phyloP scores from a whole-genome alignment of 2,888 invertebrate genomes.

The Pseudococcus viburni region DNA sequence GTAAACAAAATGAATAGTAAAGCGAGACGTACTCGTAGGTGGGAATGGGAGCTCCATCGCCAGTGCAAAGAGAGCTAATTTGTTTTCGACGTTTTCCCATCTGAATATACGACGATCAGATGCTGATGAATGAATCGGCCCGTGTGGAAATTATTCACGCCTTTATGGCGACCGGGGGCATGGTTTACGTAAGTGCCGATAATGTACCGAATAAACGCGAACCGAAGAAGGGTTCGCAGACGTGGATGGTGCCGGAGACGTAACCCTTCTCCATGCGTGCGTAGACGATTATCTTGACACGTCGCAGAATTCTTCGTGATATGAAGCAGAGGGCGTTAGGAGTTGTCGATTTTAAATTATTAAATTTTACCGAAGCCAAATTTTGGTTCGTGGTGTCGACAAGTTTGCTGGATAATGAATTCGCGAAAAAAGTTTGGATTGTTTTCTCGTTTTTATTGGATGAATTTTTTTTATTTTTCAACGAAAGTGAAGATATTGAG shows the following conservation, averaged over 20 bases:
- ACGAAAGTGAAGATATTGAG: no score
- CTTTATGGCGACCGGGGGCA: constrained; percentile 23
- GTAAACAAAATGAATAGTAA: constrained; percentile 53
- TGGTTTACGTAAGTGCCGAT: constrained; percentile 38
- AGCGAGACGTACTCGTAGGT: constrained; percentile 3
- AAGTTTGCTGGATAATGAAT: no score
- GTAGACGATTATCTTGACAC: constrained; percentile 28
- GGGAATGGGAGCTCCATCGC: neutral
- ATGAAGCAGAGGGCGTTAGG: no score
- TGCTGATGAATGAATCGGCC: constrained; percentile 57
- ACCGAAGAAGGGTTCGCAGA: neutral
- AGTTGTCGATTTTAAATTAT: constrained; percentile 31
- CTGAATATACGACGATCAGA: constrained; percentile 42
- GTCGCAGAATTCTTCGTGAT: constrained; percentile 18
- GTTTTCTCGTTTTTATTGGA: no score
- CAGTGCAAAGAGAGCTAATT: constrained; percentile 51
- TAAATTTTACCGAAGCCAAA: constrained; percentile 6
- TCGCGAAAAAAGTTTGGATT: no score
- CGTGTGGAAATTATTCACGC: constrained; percentile 58
- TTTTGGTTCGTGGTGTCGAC: neutral
- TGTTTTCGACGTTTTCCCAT: constrained; percentile 54
- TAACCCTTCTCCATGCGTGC: neutral
- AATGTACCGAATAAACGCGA: constrained; percentile 42
- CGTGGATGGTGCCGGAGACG: neutral
- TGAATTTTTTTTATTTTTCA: no score